These are phyloP conservation scores for Microcebus murinus DNA, from an alignment of 2,113 vertebrate species.

Conservation along the genomic window DNA sequence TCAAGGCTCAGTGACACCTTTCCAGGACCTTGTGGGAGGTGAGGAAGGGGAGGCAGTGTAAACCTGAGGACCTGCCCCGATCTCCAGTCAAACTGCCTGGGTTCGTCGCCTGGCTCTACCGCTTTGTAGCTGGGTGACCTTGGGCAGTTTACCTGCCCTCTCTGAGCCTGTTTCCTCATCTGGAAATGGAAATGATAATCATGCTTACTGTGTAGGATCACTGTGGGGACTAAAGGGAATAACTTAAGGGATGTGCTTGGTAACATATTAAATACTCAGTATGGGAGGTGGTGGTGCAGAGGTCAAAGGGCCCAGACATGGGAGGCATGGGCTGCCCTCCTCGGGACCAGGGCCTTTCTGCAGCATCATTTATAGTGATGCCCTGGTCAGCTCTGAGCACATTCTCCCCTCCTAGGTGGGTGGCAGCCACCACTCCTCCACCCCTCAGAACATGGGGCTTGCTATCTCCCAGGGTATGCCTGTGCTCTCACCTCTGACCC, in stretches of 20 bases:
- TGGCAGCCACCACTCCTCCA: background rate
- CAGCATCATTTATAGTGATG: background rate
- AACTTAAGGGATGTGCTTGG: background rate
- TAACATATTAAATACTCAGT: background rate
- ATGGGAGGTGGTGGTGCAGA: background rate
- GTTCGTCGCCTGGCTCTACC: background rate
- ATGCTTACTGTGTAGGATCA: background rate
- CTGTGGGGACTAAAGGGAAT: background rate
- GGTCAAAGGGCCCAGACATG: background rate
- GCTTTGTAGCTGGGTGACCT: background rate
- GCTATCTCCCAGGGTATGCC: background rate
- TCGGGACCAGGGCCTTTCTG: background rate
- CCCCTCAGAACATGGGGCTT: background rate
- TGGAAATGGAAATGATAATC: background rate
- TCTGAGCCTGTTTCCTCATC: slow-evolving; percentile 26
- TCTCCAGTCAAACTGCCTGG: background rate
- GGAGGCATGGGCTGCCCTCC: background rate
- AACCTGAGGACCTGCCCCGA: background rate
- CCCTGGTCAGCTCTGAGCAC: background rate
- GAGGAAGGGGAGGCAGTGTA: background rate
- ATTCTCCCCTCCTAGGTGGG: background rate
- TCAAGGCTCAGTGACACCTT: background rate
- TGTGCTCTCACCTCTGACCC: background rate
- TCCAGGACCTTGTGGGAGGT: background rate
- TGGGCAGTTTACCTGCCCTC: background rate